phyloP scores from a whole-genome alignment of 2,888 invertebrate species.

The Aphidoletes aphidimyza region DNA sequence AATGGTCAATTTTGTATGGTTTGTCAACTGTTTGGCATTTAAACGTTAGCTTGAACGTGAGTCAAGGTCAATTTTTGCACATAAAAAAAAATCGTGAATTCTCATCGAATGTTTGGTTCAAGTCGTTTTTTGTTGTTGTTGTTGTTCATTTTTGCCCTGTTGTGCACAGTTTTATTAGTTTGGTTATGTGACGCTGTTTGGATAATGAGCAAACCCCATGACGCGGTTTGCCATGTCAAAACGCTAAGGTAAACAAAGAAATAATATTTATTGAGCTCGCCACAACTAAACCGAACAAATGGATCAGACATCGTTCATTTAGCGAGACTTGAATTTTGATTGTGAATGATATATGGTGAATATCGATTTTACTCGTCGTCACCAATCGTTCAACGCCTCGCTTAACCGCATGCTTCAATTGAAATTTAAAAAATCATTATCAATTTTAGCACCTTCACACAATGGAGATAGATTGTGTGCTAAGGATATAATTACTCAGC shows the following conservation, averaged over 20 bases:
- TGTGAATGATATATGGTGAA: background rate
- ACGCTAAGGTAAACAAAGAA: background rate
- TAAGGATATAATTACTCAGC: background rate
- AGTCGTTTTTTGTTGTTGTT: background rate
- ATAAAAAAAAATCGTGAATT: background rate
- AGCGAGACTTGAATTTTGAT: background rate
- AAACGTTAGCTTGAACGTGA: no score
- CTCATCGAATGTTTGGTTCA: background rate
- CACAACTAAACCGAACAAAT: background rate
- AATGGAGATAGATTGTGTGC: background rate
- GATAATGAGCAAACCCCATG: background rate
- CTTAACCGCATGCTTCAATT: no score
- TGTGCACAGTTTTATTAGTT: background rate
- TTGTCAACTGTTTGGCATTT: conserved; percentile 36
- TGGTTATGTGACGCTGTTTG: background rate
- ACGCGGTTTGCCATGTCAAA: background rate
- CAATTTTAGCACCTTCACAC: conserved; percentile 4
- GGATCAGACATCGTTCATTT: background rate
- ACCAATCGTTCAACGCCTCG: no score
- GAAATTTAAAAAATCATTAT: no score
- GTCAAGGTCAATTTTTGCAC: conserved; percentile 21
- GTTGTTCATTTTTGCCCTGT: no score
- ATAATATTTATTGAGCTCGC: background rate
- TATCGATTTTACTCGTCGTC: no score
- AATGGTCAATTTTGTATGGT: background rate